Conservation (phyloP, 2,797 vertebrate genomes). For the Karalla daura region DNA sequence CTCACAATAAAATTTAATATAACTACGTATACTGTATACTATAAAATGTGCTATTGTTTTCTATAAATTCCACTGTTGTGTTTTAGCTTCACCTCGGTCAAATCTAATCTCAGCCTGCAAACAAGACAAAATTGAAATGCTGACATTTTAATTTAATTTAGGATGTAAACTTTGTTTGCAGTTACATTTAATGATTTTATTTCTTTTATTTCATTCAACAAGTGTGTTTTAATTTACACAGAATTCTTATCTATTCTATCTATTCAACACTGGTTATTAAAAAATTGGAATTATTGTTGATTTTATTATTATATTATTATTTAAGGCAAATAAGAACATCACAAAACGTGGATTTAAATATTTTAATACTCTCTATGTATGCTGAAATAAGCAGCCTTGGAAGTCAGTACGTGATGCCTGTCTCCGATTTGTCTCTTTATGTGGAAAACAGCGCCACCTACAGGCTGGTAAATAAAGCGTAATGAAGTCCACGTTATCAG, state of each 20-base stretch:
- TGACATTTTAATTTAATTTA: too few relatives aligned
- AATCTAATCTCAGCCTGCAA: background rate
- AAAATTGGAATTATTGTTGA: background rate
- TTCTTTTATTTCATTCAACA: background rate
- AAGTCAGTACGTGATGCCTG: background rate
- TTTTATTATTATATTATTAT: too few relatives aligned
- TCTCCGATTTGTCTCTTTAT: background rate
- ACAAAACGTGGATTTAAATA: background rate
- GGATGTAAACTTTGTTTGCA: background rate
- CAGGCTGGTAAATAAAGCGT: background rate
- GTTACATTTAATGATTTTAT: background rate
- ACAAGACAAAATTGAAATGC: background rate
- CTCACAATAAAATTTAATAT: too few relatives aligned
- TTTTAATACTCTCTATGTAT: background rate
- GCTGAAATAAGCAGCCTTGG: background rate
- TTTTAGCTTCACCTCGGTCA: background rate
- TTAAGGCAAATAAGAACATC: too few relatives aligned
- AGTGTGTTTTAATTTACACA: background rate
- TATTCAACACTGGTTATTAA: too few relatives aligned
- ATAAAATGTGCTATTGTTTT: too few relatives aligned
- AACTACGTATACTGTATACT: too few relatives aligned
- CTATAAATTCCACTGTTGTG: background rate
- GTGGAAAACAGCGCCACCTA: constrained; percentile 52
- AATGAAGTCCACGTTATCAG: background rate
- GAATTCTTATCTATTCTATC: too few relatives aligned